Percentiles rank a stretch among this genome's conserved stretches.
Evolutionary conservation across 1,140 invertebrate species (phyloP).

Genomic region (Polyergus mexicanus): DNA sequence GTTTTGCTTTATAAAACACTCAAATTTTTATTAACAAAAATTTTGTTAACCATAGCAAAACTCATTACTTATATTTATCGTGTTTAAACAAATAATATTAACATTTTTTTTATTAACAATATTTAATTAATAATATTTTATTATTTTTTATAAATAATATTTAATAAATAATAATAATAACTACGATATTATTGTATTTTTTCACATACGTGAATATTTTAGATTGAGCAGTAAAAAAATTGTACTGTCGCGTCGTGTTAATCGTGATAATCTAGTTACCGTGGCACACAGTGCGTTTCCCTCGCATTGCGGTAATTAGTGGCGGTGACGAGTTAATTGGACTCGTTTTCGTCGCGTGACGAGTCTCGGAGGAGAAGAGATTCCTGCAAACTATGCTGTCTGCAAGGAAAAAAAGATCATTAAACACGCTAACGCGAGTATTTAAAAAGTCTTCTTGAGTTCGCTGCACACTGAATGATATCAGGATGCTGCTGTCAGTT

Average conservation of each 20-base stretch:
- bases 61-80: too few relatives aligned
- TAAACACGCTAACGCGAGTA: constrained; percentile 4
- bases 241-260: background rate
- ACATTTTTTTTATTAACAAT: too few relatives aligned
- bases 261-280: constrained; percentile 69
- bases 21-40: background rate
- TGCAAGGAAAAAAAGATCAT: constrained; percentile 45
- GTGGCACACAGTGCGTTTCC: constrained; percentile 75
- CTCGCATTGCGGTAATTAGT: constrained; percentile 78
- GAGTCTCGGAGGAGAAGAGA: constrained; percentile 68
- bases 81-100: too few relatives aligned
- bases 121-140: background rate
- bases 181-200: background rate
- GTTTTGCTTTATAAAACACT: background rate
- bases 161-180: constrained; percentile 15
- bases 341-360: constrained; percentile 81
- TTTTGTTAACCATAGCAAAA: background rate
- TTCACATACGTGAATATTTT: background rate
- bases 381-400: constrained; percentile 61
- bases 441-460: constrained; percentile 22
- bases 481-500: background rate
- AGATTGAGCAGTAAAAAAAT: background rate
- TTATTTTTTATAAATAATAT: background rate
- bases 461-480: constrained; percentile 17
- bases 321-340: constrained; percentile 82